Conservation (phyloP, 2,888 invertebrate species). For the Xylota sylvarum region DNA sequence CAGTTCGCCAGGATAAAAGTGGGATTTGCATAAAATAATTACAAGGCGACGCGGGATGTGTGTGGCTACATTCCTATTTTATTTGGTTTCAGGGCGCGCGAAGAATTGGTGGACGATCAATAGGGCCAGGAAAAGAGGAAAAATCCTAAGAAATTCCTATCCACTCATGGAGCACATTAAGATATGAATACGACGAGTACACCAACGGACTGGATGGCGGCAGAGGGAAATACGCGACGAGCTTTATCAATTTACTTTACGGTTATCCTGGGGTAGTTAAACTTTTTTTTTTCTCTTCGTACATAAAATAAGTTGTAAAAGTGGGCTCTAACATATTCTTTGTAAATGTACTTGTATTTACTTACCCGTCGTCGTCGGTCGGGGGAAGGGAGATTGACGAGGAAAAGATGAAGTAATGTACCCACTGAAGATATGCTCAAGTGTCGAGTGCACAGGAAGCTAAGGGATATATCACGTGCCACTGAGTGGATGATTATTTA, state of each 20-base stretch:
- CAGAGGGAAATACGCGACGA: slow-evolving; percentile 15
- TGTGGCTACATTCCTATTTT: slow-evolving; percentile 48
- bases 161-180: slow-evolving; percentile 53
- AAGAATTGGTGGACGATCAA: slow-evolving; percentile 51
- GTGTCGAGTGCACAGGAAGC: slow-evolving; percentile 67
- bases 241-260: slow-evolving; percentile 75
- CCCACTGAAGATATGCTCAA: slow-evolving; percentile 52
- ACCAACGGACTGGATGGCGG: neutral
- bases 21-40: slow-evolving; percentile 76
- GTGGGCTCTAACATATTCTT: slow-evolving; percentile 67
- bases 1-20: slow-evolving; percentile 70
- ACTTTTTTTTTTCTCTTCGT: slow-evolving; percentile 52
- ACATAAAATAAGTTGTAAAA: slow-evolving; percentile 70
- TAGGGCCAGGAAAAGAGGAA: slow-evolving; percentile 18
- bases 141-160: slow-evolving; percentile 60
- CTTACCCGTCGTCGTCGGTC: slow-evolving; percentile 26
- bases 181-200: slow-evolving; percentile 25
- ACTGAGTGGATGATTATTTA: slow-evolving; percentile 73
- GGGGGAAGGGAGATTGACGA: slow-evolving; percentile 6
- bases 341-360: slow-evolving; percentile 62
- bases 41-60: slow-evolving; percentile 65
- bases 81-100: slow-evolving; percentile 38
- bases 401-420: slow-evolving; percentile 64
- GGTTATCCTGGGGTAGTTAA: slow-evolving; percentile 66
- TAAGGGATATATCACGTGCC: slow-evolving; percentile 74